Conservation (phyloP, 2,797 vertebrate genomes). For the Pangasius larnaudii region DNA sequence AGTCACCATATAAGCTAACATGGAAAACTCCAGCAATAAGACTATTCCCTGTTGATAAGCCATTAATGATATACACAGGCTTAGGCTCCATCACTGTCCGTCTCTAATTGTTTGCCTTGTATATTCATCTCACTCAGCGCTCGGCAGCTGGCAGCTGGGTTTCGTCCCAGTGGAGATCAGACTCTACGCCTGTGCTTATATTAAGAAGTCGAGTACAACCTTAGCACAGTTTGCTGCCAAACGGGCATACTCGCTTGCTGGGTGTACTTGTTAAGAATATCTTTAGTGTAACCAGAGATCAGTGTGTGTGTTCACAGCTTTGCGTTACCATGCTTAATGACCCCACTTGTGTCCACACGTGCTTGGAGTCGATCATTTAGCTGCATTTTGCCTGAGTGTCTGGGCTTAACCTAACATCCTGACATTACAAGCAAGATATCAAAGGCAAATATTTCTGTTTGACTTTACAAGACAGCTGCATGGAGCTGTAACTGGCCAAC, state of each 20-base stretch:
- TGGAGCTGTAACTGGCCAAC: neutral
- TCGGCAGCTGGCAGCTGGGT: neutral
- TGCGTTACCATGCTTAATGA: conserved; percentile 51
- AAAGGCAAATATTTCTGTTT: conserved; percentile 20
- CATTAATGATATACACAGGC: conserved; percentile 25
- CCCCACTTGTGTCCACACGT: conserved; percentile 34
- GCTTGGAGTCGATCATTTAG: conserved; percentile 25
- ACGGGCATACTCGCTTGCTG: conserved; percentile 33
- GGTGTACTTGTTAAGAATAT: conserved; percentile 54
- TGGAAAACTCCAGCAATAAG: conserved; percentile 27
- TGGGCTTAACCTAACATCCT: conserved; percentile 39
- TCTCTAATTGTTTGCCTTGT: conserved; percentile 29
- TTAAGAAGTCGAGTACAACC: conserved; percentile 32
- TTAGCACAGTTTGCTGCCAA: conserved; percentile 26
- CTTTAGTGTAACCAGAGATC: conserved; percentile 53
- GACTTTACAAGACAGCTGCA: conserved; percentile 9
- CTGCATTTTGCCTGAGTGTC: conserved; percentile 25
- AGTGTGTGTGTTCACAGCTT: conserved; percentile 62
- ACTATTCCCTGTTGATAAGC: conserved; percentile 38
- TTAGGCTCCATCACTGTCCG: conserved; percentile 17
- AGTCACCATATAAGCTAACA: neutral
- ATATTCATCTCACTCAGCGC: conserved; percentile 58
- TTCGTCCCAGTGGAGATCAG: conserved; percentile 34
- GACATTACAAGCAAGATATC: conserved; percentile 38
- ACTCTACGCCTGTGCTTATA: neutral